These are phyloP conservation scores for Nicator chloris DNA, from an alignment of 2,113 vertebrate species.

Conservation along the genomic window DNA sequence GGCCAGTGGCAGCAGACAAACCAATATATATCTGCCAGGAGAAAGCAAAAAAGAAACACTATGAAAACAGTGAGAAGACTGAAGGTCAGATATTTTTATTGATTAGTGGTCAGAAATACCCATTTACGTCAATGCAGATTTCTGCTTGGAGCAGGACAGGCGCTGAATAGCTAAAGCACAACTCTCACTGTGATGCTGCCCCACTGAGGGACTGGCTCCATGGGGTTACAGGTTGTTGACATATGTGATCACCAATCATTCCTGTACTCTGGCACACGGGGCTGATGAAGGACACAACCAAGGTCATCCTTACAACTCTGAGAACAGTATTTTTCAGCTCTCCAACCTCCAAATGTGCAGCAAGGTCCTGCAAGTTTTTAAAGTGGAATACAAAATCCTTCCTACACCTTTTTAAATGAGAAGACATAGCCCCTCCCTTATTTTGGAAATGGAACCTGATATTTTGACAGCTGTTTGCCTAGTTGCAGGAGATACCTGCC, in stretches of 20 bases:
- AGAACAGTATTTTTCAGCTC: background rate
- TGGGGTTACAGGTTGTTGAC: background rate
- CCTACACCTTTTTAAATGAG: background rate
- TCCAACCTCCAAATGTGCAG: background rate
- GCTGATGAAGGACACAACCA: background rate
- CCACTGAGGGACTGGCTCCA: background rate
- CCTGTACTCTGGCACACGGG: background rate
- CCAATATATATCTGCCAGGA: background rate
- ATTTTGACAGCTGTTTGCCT: background rate
- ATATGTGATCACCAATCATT: background rate
- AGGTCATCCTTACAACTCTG: background rate
- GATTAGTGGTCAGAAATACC: background rate
- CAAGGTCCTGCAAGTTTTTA: background rate
- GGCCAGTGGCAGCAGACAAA: background rate
- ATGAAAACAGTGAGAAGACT: background rate
- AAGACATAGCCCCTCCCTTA: background rate
- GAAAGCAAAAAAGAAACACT: background rate
- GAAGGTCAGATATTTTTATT: background rate
- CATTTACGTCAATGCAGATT: background rate
- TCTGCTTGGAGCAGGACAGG: background rate
- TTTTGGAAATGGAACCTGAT: background rate
- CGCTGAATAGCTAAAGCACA: background rate
- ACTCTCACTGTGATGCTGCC: background rate
- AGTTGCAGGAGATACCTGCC: background rate
- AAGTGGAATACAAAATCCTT: background rate